Conservation (phyloP, 1,140 invertebrate genomes). For the Amyelois transitella region DNA sequence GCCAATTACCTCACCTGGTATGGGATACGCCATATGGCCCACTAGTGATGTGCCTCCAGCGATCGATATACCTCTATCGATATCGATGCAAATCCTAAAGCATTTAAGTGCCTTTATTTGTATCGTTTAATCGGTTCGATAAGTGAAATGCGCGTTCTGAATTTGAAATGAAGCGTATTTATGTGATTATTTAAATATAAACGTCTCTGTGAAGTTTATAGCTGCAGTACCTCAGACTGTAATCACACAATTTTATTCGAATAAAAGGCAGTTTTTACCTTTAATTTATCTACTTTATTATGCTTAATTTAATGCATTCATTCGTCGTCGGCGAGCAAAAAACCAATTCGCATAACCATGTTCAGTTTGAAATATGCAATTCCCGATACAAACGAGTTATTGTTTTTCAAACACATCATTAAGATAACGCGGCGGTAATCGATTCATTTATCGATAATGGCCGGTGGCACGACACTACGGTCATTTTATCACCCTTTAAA, state of each 20-base stretch:
- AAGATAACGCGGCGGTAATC: slow-evolving; percentile 44
- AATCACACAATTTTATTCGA: not conserved
- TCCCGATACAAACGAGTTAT: slow-evolving; percentile 22
- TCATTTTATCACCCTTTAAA: slow-evolving; percentile 53
- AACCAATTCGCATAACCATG: not conserved
- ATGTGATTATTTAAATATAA: not conserved
- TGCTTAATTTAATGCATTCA: not conserved
- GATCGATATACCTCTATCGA: not conserved
- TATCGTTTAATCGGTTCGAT: not conserved
- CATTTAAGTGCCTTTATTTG: not conserved
- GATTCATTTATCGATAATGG: slow-evolving; percentile 59
- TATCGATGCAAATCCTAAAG: slow-evolving; percentile 23
- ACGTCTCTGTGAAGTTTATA: not conserved
- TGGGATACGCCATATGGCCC: slow-evolving; percentile 48
- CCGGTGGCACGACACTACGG: slow-evolving; percentile 51
- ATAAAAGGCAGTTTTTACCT: not conserved
- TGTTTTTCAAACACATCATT: slow-evolving; percentile 35
- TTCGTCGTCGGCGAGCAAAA: not conserved
- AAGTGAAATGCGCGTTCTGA: not conserved
- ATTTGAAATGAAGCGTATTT: not conserved
- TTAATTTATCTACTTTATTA: not conserved
- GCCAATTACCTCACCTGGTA: slow-evolving; percentile 45
- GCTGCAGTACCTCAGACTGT: not conserved
- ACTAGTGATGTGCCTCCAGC: slow-evolving; percentile 26
- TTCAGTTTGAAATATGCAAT: not conserved